These are phyloP conservation scores for Pterois miles DNA, from an alignment of 2,797 vertebrate genomes.

Conservation along the genomic window DNA sequence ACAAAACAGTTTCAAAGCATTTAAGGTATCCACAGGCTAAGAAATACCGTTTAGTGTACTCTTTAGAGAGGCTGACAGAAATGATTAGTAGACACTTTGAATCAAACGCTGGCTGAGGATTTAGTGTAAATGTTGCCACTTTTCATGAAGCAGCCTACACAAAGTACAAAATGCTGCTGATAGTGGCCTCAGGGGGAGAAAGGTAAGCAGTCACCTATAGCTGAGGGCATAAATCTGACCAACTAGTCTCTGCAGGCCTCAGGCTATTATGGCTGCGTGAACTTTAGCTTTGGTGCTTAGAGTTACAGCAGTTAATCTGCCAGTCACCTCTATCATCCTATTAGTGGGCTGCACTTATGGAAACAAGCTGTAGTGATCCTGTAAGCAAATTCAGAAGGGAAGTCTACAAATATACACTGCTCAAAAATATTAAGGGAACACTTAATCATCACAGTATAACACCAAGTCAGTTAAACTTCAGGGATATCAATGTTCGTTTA, in stretches of 20 bases:
- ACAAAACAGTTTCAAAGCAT: neutral
- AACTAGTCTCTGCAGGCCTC: slow-evolving; percentile 46
- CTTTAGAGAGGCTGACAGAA: neutral
- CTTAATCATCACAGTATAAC: no score
- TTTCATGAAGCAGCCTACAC: slow-evolving; percentile 2
- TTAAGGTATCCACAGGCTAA: neutral
- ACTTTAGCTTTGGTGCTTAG: slow-evolving; percentile 38
- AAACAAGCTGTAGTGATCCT: slow-evolving; percentile 22
- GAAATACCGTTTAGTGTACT: neutral
- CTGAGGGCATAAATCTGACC: slow-evolving; percentile 26
- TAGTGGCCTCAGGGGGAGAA: neutral
- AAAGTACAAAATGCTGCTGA: slow-evolving; percentile 2
- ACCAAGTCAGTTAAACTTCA: no score
- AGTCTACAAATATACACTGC: neutral
- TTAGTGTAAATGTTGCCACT: neutral
- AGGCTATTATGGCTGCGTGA: slow-evolving; percentile 41
- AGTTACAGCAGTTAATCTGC: slow-evolving; percentile 30
- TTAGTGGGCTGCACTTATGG: slow-evolving; percentile 41
- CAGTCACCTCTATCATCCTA: slow-evolving; percentile 54
- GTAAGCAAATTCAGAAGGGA: slow-evolving; percentile 7
- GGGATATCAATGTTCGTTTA: no score
- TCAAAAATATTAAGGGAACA: no score
- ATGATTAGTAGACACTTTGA: slow-evolving; percentile 4
- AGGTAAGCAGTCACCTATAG: slow-evolving; percentile 9
- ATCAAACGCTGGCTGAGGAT: slow-evolving; percentile 6